A percentile compares a stretch with the other conserved stretches of the same genome.
These are phyloP conservation scores for Struthio camelus DNA, from an alignment of 2,113 vertebrate species.

Conservation along the genomic window DNA sequence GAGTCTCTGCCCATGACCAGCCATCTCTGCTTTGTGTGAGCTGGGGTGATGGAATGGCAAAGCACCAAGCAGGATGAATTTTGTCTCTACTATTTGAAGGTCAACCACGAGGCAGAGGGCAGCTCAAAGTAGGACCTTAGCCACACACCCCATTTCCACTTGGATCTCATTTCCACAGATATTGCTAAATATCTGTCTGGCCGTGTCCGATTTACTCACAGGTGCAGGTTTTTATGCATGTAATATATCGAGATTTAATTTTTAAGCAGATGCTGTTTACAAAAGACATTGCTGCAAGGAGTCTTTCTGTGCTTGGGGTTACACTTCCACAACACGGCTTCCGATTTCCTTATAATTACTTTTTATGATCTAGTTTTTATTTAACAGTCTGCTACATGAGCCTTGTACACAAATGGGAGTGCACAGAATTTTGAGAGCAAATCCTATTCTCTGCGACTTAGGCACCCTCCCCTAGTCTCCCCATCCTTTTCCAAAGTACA, in stretches of 20 bases:
- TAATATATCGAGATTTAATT: background rate
- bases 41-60: background rate
- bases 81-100: background rate
- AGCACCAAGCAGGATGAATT: background rate
- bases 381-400: background rate
- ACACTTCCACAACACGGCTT: background rate
- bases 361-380: background rate
- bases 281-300: background rate
- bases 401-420: background rate
- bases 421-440: background rate
- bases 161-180: background rate
- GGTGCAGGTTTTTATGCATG: background rate
- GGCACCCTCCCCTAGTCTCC: background rate
- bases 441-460: background rate
- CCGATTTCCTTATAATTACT: background rate
- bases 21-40: background rate
- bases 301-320: background rate
- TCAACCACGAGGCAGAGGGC: background rate
- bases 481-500: background rate
- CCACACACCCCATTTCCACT: background rate
- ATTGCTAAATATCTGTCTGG: background rate
- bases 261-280: background rate
- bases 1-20: background rate
- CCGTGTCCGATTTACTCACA: background rate
- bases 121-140: background rate